These are phyloP conservation scores for Cydia strobilella DNA, from an alignment of 1,140 invertebrate genomes.

Conservation along the genomic window DNA sequence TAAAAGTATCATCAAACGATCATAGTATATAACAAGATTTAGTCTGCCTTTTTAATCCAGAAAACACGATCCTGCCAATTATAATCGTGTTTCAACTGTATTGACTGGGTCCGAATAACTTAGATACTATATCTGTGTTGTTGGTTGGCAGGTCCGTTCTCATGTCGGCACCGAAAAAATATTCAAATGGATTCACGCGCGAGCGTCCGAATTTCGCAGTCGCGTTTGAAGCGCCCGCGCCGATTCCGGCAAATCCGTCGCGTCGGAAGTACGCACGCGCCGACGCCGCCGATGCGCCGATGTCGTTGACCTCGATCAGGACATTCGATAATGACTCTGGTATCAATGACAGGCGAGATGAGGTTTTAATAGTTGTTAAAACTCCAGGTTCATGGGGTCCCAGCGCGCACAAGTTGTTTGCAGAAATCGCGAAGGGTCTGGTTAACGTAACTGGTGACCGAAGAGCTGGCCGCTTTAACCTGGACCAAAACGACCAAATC, in stretches of 20 bases:
- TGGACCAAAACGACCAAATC: too few relatives aligned
- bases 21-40: background rate
- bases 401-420: too few relatives aligned
- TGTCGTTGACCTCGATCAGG: constrained; percentile 71
- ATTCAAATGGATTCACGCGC: constrained; percentile 79
- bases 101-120: background rate
- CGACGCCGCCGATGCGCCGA: constrained; percentile 63
- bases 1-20: background rate
- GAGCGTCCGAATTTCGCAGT: constrained; percentile 76
- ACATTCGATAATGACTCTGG: constrained; percentile 57
- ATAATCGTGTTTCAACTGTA: background rate
- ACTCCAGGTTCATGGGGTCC: too few relatives aligned
- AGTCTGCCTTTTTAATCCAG: background rate
- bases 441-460: too few relatives aligned
- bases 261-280: constrained; percentile 71
- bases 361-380: background rate
- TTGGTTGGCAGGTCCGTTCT: constrained; percentile 50
- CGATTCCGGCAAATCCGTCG: constrained; percentile 79
- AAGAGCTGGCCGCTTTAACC: too few relatives aligned
- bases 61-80: background rate
- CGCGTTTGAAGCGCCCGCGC: constrained; percentile 76
- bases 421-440: too few relatives aligned
- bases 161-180: constrained; percentile 73
- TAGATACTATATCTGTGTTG: background rate
- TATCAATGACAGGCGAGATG: background rate